Base-by-base conservation (phyloP, 2,888 invertebrate species). In the Drosophila paracracens region DNA sequence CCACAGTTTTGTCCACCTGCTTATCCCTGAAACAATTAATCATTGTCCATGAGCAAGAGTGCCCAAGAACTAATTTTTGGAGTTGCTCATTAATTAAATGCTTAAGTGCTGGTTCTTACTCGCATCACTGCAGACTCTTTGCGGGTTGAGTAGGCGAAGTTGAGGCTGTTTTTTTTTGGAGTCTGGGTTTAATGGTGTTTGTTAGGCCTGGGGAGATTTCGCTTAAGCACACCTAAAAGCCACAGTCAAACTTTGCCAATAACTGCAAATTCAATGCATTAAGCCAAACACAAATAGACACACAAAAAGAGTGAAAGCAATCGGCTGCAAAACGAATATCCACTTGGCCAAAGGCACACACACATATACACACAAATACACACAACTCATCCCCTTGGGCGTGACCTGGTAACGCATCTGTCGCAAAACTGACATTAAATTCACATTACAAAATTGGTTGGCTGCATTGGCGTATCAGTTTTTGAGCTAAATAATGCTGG, bases 401-500 rank as follows among this genome's bases (percentile, higher is more conserved):
- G 65, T 72, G 70, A 66, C 70, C 78, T 78, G 81, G 76, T 70
- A 75, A 82, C 87, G 85, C 84, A 87, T 74, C 84, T 85, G 88
- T 85, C 88, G 84, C 85, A 84, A 76, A 85, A 88, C 85, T 88
- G 84, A 87, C 84, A 85, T 85, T 85, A 85, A 85, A 85, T 85
- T 85, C 88, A 84, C 84, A 85, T 85, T 88, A 85, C 82, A 85
- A 84, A 85, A 85, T 88, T 85, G 84, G 88, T 88, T 88, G 81
- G 79, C 74, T 87, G 84, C 85, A 85, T 81, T 76, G 74, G 85
- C 81, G 84, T 82, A 85, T 85, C 88, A 88, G 88, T 84, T 87
- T 81, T 82, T 74, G 70, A 76, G 79, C 79, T 79, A 79, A 79
- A 79, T 79, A 79, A 79, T 79, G 76, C 43, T 33, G 29, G 51